These are phyloP conservation scores for Nasonia giraulti DNA, from an alignment of 1,140 invertebrate genomes.

Conservation along the genomic window DNA sequence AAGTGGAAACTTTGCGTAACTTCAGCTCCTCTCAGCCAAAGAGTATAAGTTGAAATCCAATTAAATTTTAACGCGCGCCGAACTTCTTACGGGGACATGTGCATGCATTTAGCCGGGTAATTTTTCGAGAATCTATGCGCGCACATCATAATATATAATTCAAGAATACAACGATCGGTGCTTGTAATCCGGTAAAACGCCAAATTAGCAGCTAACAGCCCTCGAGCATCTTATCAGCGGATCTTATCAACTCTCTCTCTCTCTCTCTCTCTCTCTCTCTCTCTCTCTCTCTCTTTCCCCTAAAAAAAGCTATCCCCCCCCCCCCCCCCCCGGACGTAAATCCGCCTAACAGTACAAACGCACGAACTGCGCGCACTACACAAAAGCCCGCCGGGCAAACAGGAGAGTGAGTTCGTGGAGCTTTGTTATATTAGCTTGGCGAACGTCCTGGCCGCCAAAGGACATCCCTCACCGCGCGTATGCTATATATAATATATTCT, in stretches of 20 bases:
- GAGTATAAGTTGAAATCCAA: slow-evolving; percentile 8
- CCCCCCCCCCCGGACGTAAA: not conserved
- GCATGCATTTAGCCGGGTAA: not conserved
- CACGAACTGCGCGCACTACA: not conserved
- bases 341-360: not conserved
- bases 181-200: not conserved
- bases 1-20: not conserved
- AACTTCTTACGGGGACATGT: not conserved
- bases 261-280: not conserved
- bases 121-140: not conserved
- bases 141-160: not conserved
- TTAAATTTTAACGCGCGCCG: no score
- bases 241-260: not conserved
- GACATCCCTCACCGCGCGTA: not conserved
- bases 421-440: not conserved
- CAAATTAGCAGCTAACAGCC: not conserved
- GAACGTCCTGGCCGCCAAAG: not conserved
- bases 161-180: no score
- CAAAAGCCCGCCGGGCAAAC: not conserved
- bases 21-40: not conserved
- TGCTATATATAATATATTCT: not conserved
- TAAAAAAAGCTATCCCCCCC: not conserved
- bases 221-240: not conserved
- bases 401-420: not conserved
- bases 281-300: not conserved